Base-by-base conservation (phyloP, 1,140 invertebrate genomes). In the Lanistes nyassanus region DNA sequence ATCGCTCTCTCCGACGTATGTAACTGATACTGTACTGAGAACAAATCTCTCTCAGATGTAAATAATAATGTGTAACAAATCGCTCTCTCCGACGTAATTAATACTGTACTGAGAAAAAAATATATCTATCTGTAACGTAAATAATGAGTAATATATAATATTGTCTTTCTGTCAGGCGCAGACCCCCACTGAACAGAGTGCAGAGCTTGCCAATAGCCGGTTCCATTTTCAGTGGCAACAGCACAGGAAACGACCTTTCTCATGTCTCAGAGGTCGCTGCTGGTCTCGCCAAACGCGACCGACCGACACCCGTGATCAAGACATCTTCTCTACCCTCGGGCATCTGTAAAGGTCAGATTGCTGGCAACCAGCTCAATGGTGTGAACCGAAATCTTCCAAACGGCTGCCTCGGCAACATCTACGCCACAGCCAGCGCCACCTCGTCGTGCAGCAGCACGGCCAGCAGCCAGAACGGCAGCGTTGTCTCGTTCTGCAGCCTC, bases 401-500 rank as follows among this genome's bases (percentile, higher is more conserved):
- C 13, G 11, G 31, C 3, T 26, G 68, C 3, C 19, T 16, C 23
- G n/a, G 9, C 31, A 36, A 37, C 53, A 11, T 9, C 51, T 36
- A 4, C 68, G 42, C 58, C 70, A 72, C 31, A 9, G 23, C n/a
- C 29, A 31, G 11, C 23, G 56, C n/a, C 23, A 31, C 23, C 29
- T 11, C 56, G 29, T 11, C 23, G 3, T n/a, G 13, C 23, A 31
- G 56, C 29, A 3, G n/a, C 56, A 7, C n/a, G 3, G 56, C 2
- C 9, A 47, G 9, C 56, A 31, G 55, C 13, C 29, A 31, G 16
- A 37, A 72, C 70, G 36, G 36, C 11, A 60, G 55, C 55, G 13
- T 37, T 5, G 47, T 56, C 7, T 72, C 70, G 5, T n/a, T 76
- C 39, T 34, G 60, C 34, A 23, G n/a, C 74, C 34, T 56, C 66